Evolutionary conservation across 1,140 invertebrate genomes (phyloP).

Genomic region (Drosophila dunni): DNA sequence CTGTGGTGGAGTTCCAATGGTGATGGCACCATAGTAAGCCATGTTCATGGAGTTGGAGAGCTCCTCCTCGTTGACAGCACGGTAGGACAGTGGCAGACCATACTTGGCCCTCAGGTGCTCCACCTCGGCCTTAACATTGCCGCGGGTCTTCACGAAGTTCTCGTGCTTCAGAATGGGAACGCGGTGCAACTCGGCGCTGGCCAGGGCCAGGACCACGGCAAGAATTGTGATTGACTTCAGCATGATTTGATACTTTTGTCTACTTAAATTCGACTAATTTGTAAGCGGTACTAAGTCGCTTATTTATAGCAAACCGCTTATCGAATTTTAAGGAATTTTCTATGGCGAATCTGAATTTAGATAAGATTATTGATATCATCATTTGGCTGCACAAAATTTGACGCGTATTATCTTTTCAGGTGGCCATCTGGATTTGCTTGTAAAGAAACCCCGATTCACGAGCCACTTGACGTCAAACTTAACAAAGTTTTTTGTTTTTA

Average conservation of each 20-base stretch:
- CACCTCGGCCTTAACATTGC: constrained; percentile 65
- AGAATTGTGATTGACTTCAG: constrained; percentile 51
- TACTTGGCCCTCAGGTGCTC: constrained; percentile 60
- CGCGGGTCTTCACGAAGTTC: constrained; percentile 70
- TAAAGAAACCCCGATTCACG: neutral
- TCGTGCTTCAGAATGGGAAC: constrained; percentile 62
- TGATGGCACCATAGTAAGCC: constrained; percentile 98
- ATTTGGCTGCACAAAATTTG: neutral
- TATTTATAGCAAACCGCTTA: constrained; percentile 63
- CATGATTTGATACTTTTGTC: constrained; percentile 48
- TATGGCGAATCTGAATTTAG: constrained; percentile 16
- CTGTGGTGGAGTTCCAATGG: constrained; percentile 96
- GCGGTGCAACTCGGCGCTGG: constrained; percentile 67
- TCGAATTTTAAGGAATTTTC: constrained; percentile 2
- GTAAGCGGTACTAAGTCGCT: neutral
- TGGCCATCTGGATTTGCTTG: constrained; percentile 1
- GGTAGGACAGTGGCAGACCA: constrained; percentile 49
- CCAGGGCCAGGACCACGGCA: constrained; percentile 64
- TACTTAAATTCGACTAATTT: constrained; percentile 64
- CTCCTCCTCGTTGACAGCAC: constrained; percentile 87
- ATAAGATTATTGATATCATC: constrained; percentile 34
- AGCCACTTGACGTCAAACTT: constrained; percentile 8
- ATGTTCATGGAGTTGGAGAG: constrained; percentile 97
- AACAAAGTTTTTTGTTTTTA: neutral
- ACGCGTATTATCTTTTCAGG: constrained; percentile 24